Percentiles rank a stretch among this genome's conserved stretches.
phyloP scores from a whole-genome alignment of 2,113 vertebrate genomes.

The Triplophysa rosa region DNA sequence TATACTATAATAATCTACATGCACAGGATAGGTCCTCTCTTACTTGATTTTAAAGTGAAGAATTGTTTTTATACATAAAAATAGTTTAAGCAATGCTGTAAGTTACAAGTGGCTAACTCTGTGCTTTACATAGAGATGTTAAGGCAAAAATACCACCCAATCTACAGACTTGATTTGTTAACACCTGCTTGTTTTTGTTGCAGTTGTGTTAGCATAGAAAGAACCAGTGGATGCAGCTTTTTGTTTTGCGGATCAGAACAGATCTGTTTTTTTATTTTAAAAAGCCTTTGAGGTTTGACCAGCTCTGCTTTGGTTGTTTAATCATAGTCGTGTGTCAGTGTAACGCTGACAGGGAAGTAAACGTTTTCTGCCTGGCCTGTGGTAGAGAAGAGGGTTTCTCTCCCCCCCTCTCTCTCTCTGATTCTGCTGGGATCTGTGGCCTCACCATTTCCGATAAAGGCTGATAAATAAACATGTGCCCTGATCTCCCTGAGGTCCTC shows the following conservation, averaged over 20 bases:
- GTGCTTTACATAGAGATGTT: background rate
- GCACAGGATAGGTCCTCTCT: too few relatives aligned
- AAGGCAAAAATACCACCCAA: background rate
- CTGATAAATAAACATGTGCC: slow-evolving; percentile 74
- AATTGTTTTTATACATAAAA: too few relatives aligned
- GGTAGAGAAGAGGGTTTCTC: background rate
- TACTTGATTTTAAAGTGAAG: too few relatives aligned
- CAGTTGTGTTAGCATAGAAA: background rate
- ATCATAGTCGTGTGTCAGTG: slow-evolving; percentile 33
- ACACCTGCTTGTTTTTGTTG: slow-evolving; percentile 34
- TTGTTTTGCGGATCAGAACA: slow-evolving; percentile 39
- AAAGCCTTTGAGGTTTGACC: slow-evolving; percentile 44
- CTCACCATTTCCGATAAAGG: slow-evolving; percentile 71
- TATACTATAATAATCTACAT: too few relatives aligned
- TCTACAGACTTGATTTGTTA: slow-evolving; percentile 1
- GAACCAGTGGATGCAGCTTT: slow-evolving; percentile 3
- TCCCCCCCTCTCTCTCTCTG: slow-evolving; percentile 53
- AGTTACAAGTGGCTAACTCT: too few relatives aligned
- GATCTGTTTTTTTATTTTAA: slow-evolving; percentile 3
- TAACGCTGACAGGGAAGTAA: slow-evolving; percentile 35
- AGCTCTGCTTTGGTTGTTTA: slow-evolving; percentile 40
- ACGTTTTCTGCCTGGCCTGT: slow-evolving; percentile 27
- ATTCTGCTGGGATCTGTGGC: slow-evolving; percentile 70
- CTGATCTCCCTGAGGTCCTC: slow-evolving; percentile 67
- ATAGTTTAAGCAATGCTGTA: too few relatives aligned